These are phyloP conservation scores for Halcyon leucocephala DNA, from an alignment of 2,797 vertebrate genomes.

Conservation along the genomic window DNA sequence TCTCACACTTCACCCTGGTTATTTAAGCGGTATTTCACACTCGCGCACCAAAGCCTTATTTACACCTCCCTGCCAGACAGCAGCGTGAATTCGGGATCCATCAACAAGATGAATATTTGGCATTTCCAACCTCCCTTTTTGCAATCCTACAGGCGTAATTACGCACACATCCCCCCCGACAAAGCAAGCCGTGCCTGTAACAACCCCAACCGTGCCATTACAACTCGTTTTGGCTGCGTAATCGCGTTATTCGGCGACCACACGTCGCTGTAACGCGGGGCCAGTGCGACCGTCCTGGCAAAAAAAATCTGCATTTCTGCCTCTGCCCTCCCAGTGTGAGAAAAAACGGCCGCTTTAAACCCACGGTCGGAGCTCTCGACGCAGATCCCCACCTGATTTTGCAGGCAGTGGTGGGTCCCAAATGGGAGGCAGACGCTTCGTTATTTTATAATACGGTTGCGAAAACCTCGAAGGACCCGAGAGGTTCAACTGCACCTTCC, in stretches of 20 bases:
- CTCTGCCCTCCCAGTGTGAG: not conserved
- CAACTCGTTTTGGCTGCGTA: rapidly evolving
- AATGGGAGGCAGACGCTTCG: not conserved
- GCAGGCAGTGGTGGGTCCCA: not conserved
- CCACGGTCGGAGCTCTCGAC: rapidly evolving
- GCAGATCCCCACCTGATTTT: not conserved
- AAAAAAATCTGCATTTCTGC: not conserved
- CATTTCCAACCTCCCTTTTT: not conserved
- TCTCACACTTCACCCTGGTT: not conserved
- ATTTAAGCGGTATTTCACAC: not conserved
- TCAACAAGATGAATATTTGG: not conserved
- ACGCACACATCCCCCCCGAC: not conserved
- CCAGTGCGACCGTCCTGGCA: rapidly evolving
- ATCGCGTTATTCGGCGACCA: rapidly evolving
- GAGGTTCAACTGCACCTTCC: not conserved
- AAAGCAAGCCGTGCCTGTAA: rapidly evolving
- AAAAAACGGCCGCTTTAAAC: not conserved
- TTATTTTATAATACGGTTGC: not conserved
- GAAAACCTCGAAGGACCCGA: not conserved
- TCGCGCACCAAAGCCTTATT: not conserved
- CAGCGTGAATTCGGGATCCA: not conserved
- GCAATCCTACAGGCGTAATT: not conserved
- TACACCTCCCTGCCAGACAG: slow-evolving; percentile 46
- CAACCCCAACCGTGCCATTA: not conserved
- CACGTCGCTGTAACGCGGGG: rapidly evolving